Conservation (phyloP, 1,140 invertebrate genomes). For the Chymomyza costata region DNA sequence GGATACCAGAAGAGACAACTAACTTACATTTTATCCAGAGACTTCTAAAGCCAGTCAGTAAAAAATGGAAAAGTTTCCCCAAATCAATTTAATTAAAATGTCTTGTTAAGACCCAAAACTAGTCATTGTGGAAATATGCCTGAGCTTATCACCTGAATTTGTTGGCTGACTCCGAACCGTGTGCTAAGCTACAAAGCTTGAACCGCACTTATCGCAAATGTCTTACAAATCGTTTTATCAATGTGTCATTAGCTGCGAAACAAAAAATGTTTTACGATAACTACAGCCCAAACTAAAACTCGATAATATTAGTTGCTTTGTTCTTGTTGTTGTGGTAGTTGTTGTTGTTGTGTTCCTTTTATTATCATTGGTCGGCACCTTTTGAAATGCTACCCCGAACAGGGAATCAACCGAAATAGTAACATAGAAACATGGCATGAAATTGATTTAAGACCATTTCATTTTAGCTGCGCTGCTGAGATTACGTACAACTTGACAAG, state of each 20-base stretch:
- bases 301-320: too few relatives aligned
- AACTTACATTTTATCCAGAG: too few relatives aligned
- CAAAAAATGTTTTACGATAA: constrained; percentile 64
- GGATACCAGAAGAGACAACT: too few relatives aligned
- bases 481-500: constrained; percentile 47
- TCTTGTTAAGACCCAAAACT: too few relatives aligned
- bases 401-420: constrained; percentile 27
- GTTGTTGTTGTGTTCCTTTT: too few relatives aligned
- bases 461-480: constrained; percentile 45
- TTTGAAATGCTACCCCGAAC: constrained; percentile 38
- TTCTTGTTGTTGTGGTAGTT: too few relatives aligned
- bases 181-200: constrained; percentile 63
- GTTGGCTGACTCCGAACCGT: too few relatives aligned
- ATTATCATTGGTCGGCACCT: constrained; percentile 59
- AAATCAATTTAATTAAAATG: too few relatives aligned
- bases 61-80: too few relatives aligned
- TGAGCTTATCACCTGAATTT: too few relatives aligned
- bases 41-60: too few relatives aligned
- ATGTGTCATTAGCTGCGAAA: constrained; percentile 61
- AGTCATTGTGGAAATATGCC: too few relatives aligned
- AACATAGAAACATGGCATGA: constrained; percentile 40
- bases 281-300: constrained; percentile 27
- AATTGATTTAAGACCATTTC: constrained; percentile 63
- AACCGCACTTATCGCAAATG: constrained; percentile 68
- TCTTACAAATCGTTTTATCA: constrained; percentile 74